Percentiles rank a stretch among this genome's conserved stretches.
Conservation (phyloP, 2,113 vertebrate genomes). For the Neopipo cinnamomea region DNA sequence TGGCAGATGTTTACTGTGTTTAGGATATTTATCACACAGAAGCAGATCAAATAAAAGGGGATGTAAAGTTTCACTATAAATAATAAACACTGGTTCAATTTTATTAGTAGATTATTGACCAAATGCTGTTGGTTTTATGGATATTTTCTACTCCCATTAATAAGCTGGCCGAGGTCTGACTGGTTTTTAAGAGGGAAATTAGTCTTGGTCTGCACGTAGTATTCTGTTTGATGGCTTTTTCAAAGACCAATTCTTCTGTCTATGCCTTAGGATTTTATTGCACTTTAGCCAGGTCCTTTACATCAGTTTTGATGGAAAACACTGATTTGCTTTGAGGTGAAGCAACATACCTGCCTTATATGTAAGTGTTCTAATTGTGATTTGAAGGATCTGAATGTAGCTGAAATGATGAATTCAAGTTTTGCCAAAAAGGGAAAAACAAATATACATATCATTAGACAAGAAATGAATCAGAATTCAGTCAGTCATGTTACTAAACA, state of each 20-base stretch:
- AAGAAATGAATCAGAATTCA: background rate
- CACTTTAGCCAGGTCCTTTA: background rate
- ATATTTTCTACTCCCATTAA: background rate
- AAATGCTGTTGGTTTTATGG: background rate
- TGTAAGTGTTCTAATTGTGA: background rate
- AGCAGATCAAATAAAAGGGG: background rate
- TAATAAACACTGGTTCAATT: background rate
- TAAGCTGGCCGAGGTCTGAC: background rate
- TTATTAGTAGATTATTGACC: background rate
- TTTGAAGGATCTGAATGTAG: background rate
- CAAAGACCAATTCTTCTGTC: background rate
- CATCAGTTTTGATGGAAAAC: background rate
- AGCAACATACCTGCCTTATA: background rate
- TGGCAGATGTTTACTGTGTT: background rate
- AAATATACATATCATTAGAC: accelerated
- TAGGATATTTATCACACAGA: background rate
- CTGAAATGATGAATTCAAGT: background rate
- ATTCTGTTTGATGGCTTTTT: background rate
- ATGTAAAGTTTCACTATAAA: background rate
- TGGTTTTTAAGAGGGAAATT: background rate
- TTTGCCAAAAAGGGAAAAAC: background rate
- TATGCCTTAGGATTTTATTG: background rate
- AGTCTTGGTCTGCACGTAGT: background rate
- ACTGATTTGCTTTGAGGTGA: background rate
- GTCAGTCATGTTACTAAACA: background rate